Conservation (phyloP, 2,888 invertebrate genomes). For the Lepeophtheirus nordmannii region DNA sequence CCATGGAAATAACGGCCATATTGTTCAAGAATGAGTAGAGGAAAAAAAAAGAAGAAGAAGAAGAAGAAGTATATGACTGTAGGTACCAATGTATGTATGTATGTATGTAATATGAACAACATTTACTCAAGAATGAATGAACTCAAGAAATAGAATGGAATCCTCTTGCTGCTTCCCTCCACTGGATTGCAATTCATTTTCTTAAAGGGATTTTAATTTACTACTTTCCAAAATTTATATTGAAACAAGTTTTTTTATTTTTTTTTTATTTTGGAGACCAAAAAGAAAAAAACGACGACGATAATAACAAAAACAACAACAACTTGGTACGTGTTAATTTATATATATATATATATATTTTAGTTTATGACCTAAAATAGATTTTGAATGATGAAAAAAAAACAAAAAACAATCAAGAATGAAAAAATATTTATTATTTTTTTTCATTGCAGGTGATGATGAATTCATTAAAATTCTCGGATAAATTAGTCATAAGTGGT, state of each 20-base stretch:
- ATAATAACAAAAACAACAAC: neutral
- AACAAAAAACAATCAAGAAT: too few relatives aligned
- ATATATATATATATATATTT: neutral
- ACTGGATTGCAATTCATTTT: neutral
- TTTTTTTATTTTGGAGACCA: neutral
- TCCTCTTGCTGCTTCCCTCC: too few relatives aligned
- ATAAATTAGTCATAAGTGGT: too few relatives aligned
- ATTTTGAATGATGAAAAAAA: neutral
- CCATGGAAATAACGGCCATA: too few relatives aligned
- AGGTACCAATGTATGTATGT: too few relatives aligned
- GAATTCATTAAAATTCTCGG: too few relatives aligned
- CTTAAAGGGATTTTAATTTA: constrained; percentile 1
- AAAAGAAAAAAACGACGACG: neutral
- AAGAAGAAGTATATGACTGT: too few relatives aligned
- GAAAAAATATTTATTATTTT: too few relatives aligned
- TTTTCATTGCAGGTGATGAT: too few relatives aligned
- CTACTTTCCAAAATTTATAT: constrained; percentile 3
- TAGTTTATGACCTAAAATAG: constrained; percentile 1
- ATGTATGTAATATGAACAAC: too few relatives aligned
- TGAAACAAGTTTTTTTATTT: neutral
- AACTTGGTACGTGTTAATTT: neutral
- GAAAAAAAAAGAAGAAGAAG: too few relatives aligned
- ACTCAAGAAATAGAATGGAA: neutral
- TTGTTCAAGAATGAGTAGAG: too few relatives aligned
- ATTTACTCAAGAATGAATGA: neutral